These are phyloP conservation scores for Philopotamus ludificatus DNA, from an alignment of 1,140 invertebrate genomes.

Conservation along the genomic window DNA sequence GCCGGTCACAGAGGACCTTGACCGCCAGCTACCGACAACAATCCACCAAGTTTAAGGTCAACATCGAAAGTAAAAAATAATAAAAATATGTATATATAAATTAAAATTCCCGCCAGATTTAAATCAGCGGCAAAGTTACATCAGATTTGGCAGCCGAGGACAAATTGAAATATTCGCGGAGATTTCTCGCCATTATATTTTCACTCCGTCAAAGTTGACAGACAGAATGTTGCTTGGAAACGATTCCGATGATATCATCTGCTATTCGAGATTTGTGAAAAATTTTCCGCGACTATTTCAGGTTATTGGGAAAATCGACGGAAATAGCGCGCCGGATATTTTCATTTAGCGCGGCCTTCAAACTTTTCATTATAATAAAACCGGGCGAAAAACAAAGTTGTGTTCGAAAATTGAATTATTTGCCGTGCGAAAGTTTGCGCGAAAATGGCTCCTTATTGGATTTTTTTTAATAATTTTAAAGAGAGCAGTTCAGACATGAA, in stretches of 20 bases:
- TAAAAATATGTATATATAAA: constrained; percentile 3
- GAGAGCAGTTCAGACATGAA: background rate
- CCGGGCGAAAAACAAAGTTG: background rate
- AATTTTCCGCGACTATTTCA: background rate
- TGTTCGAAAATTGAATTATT: background rate
- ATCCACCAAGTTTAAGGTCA: constrained; percentile 26
- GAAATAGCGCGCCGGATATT: too few species aligned
- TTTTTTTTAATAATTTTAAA: too few species aligned
- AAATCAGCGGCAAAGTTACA: too few species aligned
- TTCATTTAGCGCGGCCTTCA: too few species aligned
- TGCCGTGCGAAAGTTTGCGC: too few species aligned
- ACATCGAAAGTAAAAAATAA: background rate
- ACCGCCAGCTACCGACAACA: constrained; percentile 17
- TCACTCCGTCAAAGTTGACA: constrained; percentile 3
- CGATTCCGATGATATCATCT: constrained; percentile 5
- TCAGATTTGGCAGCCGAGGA: too few species aligned
- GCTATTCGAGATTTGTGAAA: background rate
- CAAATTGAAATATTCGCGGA: too few species aligned
- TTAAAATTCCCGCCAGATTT: constrained; percentile 20
- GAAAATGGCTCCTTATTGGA: too few species aligned
- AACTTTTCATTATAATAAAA: constrained; percentile 4
- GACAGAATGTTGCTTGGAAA: constrained; percentile 7
- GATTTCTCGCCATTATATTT: too few species aligned
- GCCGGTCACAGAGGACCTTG: constrained; percentile 12
- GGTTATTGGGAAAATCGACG: too few species aligned